Percentiles rank a stretch among this genome's conserved stretches.
Conservation (phyloP, 2,113 vertebrate species). For the Callorhinus ursinus region DNA sequence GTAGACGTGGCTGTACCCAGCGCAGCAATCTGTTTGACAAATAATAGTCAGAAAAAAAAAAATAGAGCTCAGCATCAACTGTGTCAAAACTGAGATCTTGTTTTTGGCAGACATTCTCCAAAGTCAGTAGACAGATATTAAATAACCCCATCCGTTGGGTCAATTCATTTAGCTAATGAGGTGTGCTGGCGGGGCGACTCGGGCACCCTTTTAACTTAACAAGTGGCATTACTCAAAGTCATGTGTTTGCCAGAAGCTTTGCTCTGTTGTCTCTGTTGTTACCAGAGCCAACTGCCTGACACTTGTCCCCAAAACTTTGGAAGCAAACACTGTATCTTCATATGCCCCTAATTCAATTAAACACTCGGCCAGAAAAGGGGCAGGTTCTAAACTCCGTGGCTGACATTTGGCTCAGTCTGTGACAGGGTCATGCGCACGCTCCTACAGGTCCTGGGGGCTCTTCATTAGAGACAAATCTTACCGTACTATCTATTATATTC, state of each 20-base stretch:
- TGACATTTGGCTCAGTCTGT: not conserved
- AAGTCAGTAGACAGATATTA: conserved; percentile 50
- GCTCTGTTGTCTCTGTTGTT: not conserved
- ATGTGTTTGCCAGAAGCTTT: not conserved
- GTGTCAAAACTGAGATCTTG: not conserved
- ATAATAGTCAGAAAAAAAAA: not conserved
- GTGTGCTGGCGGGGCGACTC: not conserved
- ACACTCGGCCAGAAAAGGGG: not conserved
- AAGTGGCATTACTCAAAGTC: not conserved
- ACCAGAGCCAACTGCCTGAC: not conserved
- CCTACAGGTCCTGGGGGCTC: not conserved
- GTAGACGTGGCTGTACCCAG: not conserved
- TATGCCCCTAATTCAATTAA: not conserved
- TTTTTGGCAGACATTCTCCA: conserved; percentile 6
- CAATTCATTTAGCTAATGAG: conserved; percentile 60
- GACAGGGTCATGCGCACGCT: not conserved
- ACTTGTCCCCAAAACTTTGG: not conserved
- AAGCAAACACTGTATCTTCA: not conserved
- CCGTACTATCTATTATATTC: too few relatives aligned
- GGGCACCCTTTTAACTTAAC: conserved; percentile 41
- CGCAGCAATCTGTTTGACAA: conserved; percentile 52
- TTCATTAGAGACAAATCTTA: accelerated
- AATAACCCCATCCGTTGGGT: not conserved
- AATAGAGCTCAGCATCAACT: not conserved
- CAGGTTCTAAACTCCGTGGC: not conserved